Evolutionary conservation across 1,140 invertebrate genomes (phyloP).

Genomic region (Acromyrmex charruanus): DNA sequence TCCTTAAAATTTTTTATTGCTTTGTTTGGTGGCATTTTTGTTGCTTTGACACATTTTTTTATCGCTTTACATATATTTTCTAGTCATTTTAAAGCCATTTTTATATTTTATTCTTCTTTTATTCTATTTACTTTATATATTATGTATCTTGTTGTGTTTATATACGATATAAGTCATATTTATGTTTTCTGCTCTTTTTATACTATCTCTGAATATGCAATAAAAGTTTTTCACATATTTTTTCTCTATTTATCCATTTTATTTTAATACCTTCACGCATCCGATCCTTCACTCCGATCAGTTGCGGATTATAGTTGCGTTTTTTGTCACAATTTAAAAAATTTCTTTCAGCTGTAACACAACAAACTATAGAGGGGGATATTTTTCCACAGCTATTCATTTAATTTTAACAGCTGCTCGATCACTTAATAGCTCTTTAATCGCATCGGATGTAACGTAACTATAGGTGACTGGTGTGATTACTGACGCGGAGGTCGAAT

Average conservation of each 20-base stretch:
- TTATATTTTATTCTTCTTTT: constrained; percentile 38
- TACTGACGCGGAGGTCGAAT: constrained; percentile 87
- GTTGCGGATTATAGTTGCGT: not conserved
- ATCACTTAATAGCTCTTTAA: constrained; percentile 16
- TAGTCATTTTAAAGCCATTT: not conserved
- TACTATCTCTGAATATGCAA: constrained; percentile 15
- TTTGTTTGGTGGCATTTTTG: constrained; percentile 16
- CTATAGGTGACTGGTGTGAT: constrained; percentile 74
- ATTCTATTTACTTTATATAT: constrained; percentile 24
- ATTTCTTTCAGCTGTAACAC: not conserved
- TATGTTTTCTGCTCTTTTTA: constrained; percentile 42
- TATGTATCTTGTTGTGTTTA: not conserved
- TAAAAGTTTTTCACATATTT: constrained; percentile 36
- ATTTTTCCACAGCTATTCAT: not conserved
- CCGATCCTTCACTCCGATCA: not conserved
- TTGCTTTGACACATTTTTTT: not conserved
- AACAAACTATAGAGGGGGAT: not conserved
- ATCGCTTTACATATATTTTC: constrained; percentile 18
- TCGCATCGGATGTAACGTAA: constrained; percentile 45
- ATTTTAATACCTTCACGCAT: constrained; percentile 12
- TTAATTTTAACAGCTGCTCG: not conserved
- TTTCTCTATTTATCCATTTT: constrained; percentile 2
- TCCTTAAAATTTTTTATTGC: constrained; percentile 4
- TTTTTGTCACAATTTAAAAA: not conserved
- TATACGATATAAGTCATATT: not conserved